Percentiles rank a stretch among this genome's conserved stretches.
These are phyloP conservation scores for Chionomys nivalis DNA, from an alignment of 2,113 vertebrate genomes.

Conservation along the genomic window DNA sequence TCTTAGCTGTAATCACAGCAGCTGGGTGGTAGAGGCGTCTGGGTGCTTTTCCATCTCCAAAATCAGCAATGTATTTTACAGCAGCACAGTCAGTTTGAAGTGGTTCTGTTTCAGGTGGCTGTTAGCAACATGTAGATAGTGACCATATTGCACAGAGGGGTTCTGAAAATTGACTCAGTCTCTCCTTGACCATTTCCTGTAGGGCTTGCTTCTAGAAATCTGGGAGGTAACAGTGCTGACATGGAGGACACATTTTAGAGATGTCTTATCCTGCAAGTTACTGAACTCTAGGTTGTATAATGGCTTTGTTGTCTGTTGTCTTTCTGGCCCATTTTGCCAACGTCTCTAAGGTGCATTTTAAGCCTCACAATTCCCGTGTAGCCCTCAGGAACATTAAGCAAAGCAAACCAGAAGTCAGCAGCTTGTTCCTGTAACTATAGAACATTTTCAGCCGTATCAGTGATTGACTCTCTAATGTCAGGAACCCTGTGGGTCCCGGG, in stretches of 20 bases:
- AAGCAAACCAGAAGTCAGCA: neutral
- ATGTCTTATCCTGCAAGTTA: neutral
- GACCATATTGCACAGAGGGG: neutral
- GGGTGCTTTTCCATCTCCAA: conserved; percentile 1
- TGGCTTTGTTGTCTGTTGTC: neutral
- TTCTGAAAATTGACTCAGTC: neutral
- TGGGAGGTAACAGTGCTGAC: conserved; percentile 8
- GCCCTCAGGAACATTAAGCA: neutral
- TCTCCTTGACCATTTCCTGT: neutral
- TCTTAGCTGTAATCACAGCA: no score
- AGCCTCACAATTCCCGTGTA: neutral
- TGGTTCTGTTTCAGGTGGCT: neutral
- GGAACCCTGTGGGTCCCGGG: neutral
- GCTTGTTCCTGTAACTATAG: neutral
- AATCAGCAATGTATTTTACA: conserved; percentile 22
- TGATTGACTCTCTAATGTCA: neutral
- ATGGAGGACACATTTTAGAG: neutral
- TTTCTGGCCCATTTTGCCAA: neutral
- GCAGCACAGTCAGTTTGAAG: neutral
- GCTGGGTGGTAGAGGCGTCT: neutral
- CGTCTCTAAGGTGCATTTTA: neutral
- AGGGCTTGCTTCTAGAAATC: neutral
- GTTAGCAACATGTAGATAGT: neutral
- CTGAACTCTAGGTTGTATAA: neutral
- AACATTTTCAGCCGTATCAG: neutral